phyloP scores from a whole-genome alignment of 1,140 invertebrate genomes.

The Leptestheria dahalacensis region DNA sequence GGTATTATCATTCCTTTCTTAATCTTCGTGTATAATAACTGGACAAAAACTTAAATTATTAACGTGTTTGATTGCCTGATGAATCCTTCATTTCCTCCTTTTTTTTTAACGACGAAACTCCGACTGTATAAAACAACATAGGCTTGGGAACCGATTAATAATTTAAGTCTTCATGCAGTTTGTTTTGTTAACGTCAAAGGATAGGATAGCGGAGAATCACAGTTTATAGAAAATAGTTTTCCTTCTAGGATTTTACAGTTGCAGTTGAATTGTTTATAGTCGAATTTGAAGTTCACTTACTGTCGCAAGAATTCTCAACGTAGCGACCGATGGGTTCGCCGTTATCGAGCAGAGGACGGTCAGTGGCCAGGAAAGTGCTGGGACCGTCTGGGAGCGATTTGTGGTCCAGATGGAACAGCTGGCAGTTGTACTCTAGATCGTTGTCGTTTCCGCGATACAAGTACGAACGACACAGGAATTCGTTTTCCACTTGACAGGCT shows the following conservation, averaged over 20 bases:
- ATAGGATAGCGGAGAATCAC: slow-evolving; percentile 3
- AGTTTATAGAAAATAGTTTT: too few species aligned
- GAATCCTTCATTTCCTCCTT: too few species aligned
- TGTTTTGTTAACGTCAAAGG: neutral
- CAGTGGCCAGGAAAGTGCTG: slow-evolving; percentile 71
- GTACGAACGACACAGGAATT: slow-evolving; percentile 82
- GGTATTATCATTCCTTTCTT: too few species aligned
- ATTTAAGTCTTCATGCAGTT: too few species aligned
- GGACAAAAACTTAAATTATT: too few species aligned
- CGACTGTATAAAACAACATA: too few species aligned
- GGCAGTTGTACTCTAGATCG: slow-evolving; percentile 46
- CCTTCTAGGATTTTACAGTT: too few species aligned
- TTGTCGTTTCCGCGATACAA: slow-evolving; percentile 44
- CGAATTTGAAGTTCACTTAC: slow-evolving; percentile 21
- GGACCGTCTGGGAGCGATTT: slow-evolving; percentile 79
- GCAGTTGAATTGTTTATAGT: neutral
- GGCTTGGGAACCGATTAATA: too few species aligned
- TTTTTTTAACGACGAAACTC: too few species aligned
- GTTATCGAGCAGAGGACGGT: slow-evolving; percentile 75
- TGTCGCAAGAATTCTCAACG: slow-evolving; percentile 73
- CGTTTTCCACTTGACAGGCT: slow-evolving; percentile 80
- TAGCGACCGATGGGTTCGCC: slow-evolving; percentile 76
- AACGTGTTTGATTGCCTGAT: too few species aligned
- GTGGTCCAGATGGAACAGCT: slow-evolving; percentile 82
- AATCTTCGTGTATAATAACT: too few species aligned